These are phyloP conservation scores for Mormyrus hasselquistii DNA, from an alignment of 2,797 vertebrate species.

Conservation along the genomic window DNA sequence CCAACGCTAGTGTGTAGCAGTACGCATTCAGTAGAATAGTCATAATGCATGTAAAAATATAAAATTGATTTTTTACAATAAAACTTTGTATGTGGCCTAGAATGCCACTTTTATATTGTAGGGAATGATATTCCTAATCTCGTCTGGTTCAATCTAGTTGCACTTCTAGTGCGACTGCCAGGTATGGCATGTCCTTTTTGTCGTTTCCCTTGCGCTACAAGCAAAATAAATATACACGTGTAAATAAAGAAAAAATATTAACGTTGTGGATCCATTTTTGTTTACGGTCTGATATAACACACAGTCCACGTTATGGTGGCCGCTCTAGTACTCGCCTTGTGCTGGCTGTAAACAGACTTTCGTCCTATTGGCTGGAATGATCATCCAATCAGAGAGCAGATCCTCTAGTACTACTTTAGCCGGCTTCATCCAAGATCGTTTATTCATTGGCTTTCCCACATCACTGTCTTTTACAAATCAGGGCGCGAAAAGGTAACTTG, in stretches of 20 bases:
- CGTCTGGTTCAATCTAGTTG: not conserved
- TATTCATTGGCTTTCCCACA: conserved; percentile 61
- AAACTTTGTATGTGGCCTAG: conserved; percentile 4
- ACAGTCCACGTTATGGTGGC: conserved; percentile 1
- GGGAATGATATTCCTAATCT: not conserved
- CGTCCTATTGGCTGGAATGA: conserved; percentile 49
- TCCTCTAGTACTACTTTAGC: conserved; percentile 44
- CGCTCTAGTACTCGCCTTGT: conserved; percentile 6
- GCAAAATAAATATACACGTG: not conserved
- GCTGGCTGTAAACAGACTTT: conserved; percentile 45
- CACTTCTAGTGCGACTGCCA: not conserved
- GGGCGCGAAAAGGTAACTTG: conserved; percentile 52
- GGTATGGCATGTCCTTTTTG: not conserved
- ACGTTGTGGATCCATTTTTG: not conserved
- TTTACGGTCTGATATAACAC: not conserved
- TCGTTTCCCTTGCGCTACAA: not conserved
- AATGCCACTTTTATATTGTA: not conserved
- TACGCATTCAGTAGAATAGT: not conserved
- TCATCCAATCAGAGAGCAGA: conserved; percentile 54
- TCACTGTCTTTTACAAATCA: conserved; percentile 59
- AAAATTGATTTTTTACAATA: not conserved
- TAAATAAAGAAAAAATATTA: not conserved
- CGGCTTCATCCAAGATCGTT: conserved; percentile 50
- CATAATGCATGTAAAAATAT: not conserved
- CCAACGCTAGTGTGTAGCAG: not conserved